Evolutionary conservation across 2,888 invertebrate genomes (phyloP).

Genomic region (Tubulanus polymorphus): DNA sequence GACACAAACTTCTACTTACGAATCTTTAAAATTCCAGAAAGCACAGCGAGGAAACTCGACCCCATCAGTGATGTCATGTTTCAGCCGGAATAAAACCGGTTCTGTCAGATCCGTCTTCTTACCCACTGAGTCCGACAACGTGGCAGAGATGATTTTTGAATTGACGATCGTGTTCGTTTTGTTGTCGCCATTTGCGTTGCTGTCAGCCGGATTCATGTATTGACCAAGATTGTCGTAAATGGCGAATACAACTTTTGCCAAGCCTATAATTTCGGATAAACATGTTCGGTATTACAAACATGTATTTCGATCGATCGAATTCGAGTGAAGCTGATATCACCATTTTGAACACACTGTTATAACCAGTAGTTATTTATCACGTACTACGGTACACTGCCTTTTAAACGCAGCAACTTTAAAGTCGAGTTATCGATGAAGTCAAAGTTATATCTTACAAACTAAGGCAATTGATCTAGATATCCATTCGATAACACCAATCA

Average conservation of each 20-base stretch:
- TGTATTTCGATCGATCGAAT: too few relatives aligned
- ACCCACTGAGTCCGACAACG: slow-evolving; percentile 25
- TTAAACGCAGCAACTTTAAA: too few relatives aligned
- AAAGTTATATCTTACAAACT: too few relatives aligned
- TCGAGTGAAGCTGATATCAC: too few relatives aligned
- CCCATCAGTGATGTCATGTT: slow-evolving; percentile 62
- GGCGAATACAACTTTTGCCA: slow-evolving; percentile 28
- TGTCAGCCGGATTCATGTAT: slow-evolving; percentile 23
- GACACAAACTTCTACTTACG: slow-evolving; percentile 14
- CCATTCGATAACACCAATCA: too few relatives aligned
- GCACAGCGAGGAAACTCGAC: slow-evolving; percentile 28
- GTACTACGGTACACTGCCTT: too few relatives aligned
- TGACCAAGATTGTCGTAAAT: slow-evolving; percentile 31
- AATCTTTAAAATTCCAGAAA: slow-evolving; percentile 30
- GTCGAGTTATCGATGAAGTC: too few relatives aligned
- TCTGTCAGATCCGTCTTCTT: slow-evolving; percentile 46
- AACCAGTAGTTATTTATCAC: too few relatives aligned
- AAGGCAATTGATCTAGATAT: too few relatives aligned
- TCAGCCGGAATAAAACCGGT: slow-evolving; percentile 77
- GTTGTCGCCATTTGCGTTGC: neutral
- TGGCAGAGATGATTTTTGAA: slow-evolving; percentile 43
- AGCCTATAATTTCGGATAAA: slow-evolving; percentile 13
- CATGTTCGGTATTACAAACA: neutral
- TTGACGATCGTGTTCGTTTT: slow-evolving; percentile 22
- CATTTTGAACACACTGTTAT: too few relatives aligned